Evolutionary conservation across 1,140 invertebrate species (phyloP), one percentile per base, ranked within the genome.

Genomic region (Scaptomyza graminum): DNA sequence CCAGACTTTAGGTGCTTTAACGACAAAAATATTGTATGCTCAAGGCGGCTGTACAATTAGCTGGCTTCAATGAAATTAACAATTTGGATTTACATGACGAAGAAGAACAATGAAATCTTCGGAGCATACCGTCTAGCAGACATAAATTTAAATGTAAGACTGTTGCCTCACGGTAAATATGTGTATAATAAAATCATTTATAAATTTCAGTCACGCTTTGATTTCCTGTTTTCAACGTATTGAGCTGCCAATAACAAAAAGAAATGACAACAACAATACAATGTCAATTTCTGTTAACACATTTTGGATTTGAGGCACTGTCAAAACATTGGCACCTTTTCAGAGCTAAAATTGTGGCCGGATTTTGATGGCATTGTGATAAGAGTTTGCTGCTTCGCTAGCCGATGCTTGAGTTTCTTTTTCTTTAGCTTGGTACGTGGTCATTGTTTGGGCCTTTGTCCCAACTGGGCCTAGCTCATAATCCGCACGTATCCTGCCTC

Each of bases 251-350:
- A 54, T 4, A 56, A 71, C 13, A 37, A 52, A 13, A 67, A 15
- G 18, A 15, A 7, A 16, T 39, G 65, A 41, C 16, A 64, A 54
- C 37, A 69, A 64, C 69, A 56, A 68, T 15, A 55, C 25, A 44
- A 54, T 59, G 62, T 64, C 61, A 82, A 88, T 79, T 76, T 87
- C 82, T 82, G 82, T 87, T 88, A 88, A 83, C 83, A 79, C 79
- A 66, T 83, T 81, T 66, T 44, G 3, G 51, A 44, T 59, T 67
- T 39, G 28, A n/a, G 28, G 22, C 46, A 22, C 61, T 68, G 71
- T 62, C 56, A 60, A 62, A 69, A 64, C 46, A 44, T 54, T 31
- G 39, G n/a, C 68, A 51, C 49, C 50, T 59, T 15, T n/a, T 15
- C 9, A 5, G 51, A n/a, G 28, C 49, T n/a, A n/a, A 52, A 34